Evolutionary conservation across 1,140 invertebrate genomes (phyloP), one percentile per base, ranked within the genome.

Genomic region (Bombus breviceps): DNA sequence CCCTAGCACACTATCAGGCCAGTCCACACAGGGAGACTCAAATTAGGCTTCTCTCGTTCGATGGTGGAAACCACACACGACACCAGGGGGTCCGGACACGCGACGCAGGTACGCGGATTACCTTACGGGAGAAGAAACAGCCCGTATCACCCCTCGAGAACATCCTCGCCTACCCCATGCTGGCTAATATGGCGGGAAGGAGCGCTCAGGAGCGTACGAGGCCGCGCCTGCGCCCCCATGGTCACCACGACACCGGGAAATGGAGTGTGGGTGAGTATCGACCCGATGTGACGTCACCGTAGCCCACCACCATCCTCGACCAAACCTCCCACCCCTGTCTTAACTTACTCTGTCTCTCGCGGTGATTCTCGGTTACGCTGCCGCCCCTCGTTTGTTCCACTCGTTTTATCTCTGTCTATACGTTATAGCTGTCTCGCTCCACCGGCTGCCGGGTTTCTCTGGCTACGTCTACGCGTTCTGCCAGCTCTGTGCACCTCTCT

Each of bases 81-180:
- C 37, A 28, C 13, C 53, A 72, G 22, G 25, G n/a, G 53, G 37
- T 22, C 64, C 18, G 25, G 22, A 28, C 83, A 85, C 83, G 83
- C 83, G 76, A 87, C 64, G 81, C 68, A 85, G 72, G 25, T 41
- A 81, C 81, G 64, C 47, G 62, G 93, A 94, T 96, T 96, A 97
- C 96, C 96, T 97, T 96, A 95, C 96, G 95, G 87, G 96, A 96
- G 93, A 96, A 96, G 94, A 97, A 97, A 94, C 53, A 85, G 66
- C 76, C 96, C 91, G 96, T 96, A 92, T 96, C 96, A 95, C 96
- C 96, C 95, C 96, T 96, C 95, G 97, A 96, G 92, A 96, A 97
- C 96, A 97, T 97, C 76, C 86, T 90, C 80, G 90, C 91, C 88
- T 86, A 94, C 91, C 92, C 91, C 93, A 94, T 95, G 92, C 89